phyloP scores from a whole-genome alignment of 2,113 vertebrate species.

The Trogon melanurus region DNA sequence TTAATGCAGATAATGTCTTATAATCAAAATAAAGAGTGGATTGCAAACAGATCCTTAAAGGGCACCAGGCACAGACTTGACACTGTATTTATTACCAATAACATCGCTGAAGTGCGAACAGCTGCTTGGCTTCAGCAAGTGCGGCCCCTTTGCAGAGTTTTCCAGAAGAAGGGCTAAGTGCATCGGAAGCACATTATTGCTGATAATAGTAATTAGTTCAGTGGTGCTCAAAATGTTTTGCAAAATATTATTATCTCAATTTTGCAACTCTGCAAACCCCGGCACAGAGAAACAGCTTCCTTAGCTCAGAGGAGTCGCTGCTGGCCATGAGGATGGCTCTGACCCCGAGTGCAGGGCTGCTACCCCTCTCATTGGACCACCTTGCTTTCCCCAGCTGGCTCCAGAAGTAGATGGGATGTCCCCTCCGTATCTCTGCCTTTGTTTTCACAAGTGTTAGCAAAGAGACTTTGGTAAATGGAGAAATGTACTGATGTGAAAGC shows the following conservation, averaged over 20 bases:
- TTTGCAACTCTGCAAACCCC: neutral
- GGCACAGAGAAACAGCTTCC: neutral
- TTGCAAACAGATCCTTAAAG: constrained; percentile 56
- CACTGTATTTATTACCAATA: constrained; percentile 35
- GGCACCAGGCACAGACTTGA: constrained; percentile 2
- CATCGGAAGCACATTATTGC: constrained; percentile 9
- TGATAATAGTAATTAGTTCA: constrained; percentile 64
- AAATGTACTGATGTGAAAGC: neutral
- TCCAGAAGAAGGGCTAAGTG: constrained; percentile 48
- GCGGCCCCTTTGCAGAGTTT: constrained; percentile 64
- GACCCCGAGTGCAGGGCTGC: neutral
- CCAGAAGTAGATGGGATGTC: neutral
- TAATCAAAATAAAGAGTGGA: constrained; percentile 64
- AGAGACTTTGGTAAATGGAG: neutral
- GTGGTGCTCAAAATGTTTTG: constrained; percentile 46
- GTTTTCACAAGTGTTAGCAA: neutral
- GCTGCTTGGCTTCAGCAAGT: constrained; percentile 58
- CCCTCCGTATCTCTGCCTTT: neutral
- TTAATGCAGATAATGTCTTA: constrained; percentile 58
- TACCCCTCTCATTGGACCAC: neutral
- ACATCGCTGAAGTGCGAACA: neutral
- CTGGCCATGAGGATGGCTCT: neutral
- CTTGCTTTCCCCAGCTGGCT: neutral
- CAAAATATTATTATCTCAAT: constrained; percentile 38
- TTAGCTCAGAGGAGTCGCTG: neutral